Conservation (phyloP, 1,140 invertebrate genomes). For the Lepidotrigona ventralis region DNA sequence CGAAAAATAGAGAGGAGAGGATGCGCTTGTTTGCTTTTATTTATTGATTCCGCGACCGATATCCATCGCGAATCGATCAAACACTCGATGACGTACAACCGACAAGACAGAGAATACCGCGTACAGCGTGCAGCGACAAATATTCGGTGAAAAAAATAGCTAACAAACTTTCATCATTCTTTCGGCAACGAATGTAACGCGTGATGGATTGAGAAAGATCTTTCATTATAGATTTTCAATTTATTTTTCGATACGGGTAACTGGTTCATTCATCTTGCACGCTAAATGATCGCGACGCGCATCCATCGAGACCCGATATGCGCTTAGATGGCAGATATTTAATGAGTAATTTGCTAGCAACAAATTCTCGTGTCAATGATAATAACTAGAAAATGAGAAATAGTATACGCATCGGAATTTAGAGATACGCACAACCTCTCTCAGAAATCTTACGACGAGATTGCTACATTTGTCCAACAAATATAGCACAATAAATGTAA, state of each 20-base stretch:
- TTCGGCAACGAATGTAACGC: not conserved
- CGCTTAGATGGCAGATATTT: conserved; percentile 12
- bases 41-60: conserved; percentile 23
- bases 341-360: not conserved
- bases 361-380: not conserved
- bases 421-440: not conserved
- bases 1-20: not conserved
- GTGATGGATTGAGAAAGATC: conserved; percentile 4
- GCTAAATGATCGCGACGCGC: not conserved
- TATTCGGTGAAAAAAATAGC: not conserved
- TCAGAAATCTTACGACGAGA: no score
- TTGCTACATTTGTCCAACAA: no score
- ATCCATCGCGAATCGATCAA: conserved; percentile 21
- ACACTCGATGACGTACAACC: conserved; percentile 9
- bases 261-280: not conserved
- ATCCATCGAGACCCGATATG: not conserved
- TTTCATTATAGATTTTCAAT: conserved; percentile 20
- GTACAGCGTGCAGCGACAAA: not conserved
- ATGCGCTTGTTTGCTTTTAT: not conserved
- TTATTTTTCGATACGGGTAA: not conserved
- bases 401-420: not conserved
- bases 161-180: conserved; percentile 16
- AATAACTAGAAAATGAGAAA: not conserved
- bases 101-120: conserved; percentile 13
- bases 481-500: no score